A percentile compares a stretch with the other conserved stretches of the same genome.
Evolutionary conservation across 2,888 invertebrate genomes (phyloP).

Genomic region (Rotaria socialis): DNA sequence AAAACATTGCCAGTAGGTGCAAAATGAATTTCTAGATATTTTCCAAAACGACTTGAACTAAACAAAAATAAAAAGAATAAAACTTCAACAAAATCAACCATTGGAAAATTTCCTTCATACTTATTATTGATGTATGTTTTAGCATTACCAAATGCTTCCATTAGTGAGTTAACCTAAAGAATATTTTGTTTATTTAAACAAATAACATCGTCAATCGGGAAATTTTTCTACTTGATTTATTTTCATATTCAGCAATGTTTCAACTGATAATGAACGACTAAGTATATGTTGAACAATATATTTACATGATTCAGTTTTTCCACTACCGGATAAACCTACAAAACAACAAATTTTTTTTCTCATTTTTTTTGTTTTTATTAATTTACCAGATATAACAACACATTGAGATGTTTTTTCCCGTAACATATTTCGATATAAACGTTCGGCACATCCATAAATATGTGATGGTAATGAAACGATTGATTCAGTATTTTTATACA

Average conservation of each 20-base stretch:
- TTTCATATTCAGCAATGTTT: constrained; percentile 42
- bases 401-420: constrained; percentile 76
- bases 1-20: constrained; percentile 76
- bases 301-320: constrained; percentile 66
- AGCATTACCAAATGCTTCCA: constrained; percentile 59
- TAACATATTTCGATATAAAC: constrained; percentile 61
- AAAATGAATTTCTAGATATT: constrained; percentile 56
- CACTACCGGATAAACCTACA: constrained; percentile 58
- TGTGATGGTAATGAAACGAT: constrained; percentile 51
- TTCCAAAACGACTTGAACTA: constrained; percentile 57
- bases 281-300: constrained; percentile 73
- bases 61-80: too few species aligned
- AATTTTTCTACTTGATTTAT: constrained; percentile 40
- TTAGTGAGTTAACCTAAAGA: constrained; percentile 54
- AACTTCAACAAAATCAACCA: too few species aligned
- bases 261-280: constrained; percentile 42
- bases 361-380: not conserved
- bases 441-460: constrained; percentile 56
- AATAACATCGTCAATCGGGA: too few species aligned
- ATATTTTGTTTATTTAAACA: constrained; percentile 51
- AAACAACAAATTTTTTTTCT: not conserved
- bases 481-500: constrained; percentile 8
- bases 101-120: not conserved
- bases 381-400: constrained; percentile 69
- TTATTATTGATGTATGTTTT: constrained; percentile 58